Conservation (phyloP, 2,888 invertebrate genomes). For the Stenotaenia linearis region DNA sequence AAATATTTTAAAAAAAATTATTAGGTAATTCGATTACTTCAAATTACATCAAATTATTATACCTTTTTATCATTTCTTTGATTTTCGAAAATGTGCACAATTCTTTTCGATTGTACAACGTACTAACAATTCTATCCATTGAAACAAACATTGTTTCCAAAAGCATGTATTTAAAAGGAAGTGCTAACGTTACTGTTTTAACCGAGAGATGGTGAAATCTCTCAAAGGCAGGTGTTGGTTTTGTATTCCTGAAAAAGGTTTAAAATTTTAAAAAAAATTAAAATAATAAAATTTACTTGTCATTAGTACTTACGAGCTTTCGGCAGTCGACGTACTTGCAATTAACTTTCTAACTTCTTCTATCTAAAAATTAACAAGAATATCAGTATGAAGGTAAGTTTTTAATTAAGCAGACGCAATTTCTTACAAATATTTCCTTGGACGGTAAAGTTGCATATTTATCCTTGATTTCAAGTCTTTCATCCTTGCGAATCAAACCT, state of each 20-base stretch:
- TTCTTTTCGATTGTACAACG: background rate
- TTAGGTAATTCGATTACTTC: background rate
- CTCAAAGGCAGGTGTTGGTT: background rate
- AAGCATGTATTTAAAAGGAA: background rate
- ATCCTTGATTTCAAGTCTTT: background rate
- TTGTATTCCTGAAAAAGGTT: background rate
- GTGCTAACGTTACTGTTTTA: background rate
- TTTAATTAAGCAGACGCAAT: background rate
- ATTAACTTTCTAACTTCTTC: background rate
- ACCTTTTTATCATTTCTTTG: background rate
- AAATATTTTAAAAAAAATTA: background rate
- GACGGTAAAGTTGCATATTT: background rate
- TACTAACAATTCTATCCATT: background rate
- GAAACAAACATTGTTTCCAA: background rate
- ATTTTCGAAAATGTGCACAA: background rate
- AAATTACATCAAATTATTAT: background rate
- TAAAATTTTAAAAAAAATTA: background rate
- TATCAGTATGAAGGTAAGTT: background rate
- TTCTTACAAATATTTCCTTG: background rate
- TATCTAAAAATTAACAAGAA: background rate
- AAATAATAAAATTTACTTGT: background rate
- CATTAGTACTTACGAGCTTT: background rate
- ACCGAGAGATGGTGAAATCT: background rate
- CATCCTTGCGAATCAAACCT: background rate
- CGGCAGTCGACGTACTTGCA: background rate